These are phyloP conservation scores for Anthonomus grandis DNA, from an alignment of 1,140 invertebrate genomes.

Conservation along the genomic window DNA sequence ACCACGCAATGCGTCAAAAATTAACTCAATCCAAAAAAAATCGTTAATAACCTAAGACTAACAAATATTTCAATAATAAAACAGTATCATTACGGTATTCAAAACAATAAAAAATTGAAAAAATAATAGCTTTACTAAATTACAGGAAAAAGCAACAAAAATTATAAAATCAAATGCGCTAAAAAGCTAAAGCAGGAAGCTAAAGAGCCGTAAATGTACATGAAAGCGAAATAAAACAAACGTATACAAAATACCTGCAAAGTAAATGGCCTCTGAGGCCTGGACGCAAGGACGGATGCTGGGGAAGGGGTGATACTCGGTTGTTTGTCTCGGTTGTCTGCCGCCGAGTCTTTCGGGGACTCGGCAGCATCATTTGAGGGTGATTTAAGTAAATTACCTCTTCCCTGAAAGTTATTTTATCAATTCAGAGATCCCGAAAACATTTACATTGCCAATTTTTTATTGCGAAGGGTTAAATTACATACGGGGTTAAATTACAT, in stretches of 20 bases:
- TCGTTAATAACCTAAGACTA: no score
- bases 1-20: no score
- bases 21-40: no score
- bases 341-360: conserved; percentile 43
- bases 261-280: conserved; percentile 62
- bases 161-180: no score
- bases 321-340: conserved; percentile 50
- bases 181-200: no score
- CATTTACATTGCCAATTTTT: not conserved
- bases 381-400: conserved; percentile 59
- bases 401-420: conserved; percentile 57
- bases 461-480: not conserved
- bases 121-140: no score
- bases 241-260: conserved; percentile 56
- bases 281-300: conserved; percentile 50
- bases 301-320: conserved; percentile 50
- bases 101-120: no score
- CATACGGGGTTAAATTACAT: not conserved
- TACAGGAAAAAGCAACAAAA: no score
- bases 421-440: conserved; percentile 18
- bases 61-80: no score
- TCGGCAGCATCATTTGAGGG: conserved; percentile 53
- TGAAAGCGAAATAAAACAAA: conserved; percentile 22
- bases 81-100: no score
- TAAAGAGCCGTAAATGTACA: no score